These are phyloP conservation scores for Calvadosia cruxmelitensis DNA, from an alignment of 30 jellyfish, hydroid and myxozoan species.

Conservation along the genomic window DNA sequence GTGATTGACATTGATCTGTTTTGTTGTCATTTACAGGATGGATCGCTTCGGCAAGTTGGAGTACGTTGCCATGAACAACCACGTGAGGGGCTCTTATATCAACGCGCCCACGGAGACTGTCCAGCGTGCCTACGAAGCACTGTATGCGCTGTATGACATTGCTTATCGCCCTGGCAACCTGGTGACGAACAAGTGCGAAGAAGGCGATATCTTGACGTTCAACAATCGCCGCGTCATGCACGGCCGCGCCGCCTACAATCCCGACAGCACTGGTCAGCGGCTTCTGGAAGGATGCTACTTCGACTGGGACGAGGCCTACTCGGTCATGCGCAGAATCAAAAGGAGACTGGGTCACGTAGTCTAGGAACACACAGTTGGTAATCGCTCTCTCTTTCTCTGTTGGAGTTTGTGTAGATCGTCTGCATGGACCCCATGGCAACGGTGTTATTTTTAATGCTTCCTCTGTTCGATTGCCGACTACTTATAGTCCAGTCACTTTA, in stretches of 20 bases:
- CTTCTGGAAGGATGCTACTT: slow-evolving; percentile 43
- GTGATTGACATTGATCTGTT: neutral
- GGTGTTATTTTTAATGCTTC: no score
- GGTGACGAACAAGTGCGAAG: slow-evolving; percentile 20
- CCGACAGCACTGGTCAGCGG: slow-evolving; percentile 31
- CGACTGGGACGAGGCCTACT: slow-evolving; percentile 63
- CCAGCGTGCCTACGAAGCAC: slow-evolving; percentile 42
- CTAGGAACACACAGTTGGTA: no score
- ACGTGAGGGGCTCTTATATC: slow-evolving; percentile 49
- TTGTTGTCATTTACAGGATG: slow-evolving; percentile 15
- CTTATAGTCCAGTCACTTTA: no score
- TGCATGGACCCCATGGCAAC: no score
- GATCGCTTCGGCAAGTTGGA: slow-evolving; percentile 46
- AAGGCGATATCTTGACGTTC: slow-evolving; percentile 49
- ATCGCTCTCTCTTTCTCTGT: no score
- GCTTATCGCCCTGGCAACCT: slow-evolving; percentile 16
- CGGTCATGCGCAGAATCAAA: slow-evolving; percentile 21
- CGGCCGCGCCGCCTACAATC: slow-evolving; percentile 47
- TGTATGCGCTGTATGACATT: slow-evolving; percentile 7
- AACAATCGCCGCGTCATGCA: slow-evolving; percentile 57
- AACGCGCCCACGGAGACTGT: slow-evolving; percentile 64
- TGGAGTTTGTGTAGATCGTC: no score
- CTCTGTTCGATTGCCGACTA: no score
- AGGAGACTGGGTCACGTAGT: neutral
- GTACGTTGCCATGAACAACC: slow-evolving; percentile 33